Evolutionary conservation across 23 tunicate species (phyloP).

Genomic region (Styela clava): DNA sequence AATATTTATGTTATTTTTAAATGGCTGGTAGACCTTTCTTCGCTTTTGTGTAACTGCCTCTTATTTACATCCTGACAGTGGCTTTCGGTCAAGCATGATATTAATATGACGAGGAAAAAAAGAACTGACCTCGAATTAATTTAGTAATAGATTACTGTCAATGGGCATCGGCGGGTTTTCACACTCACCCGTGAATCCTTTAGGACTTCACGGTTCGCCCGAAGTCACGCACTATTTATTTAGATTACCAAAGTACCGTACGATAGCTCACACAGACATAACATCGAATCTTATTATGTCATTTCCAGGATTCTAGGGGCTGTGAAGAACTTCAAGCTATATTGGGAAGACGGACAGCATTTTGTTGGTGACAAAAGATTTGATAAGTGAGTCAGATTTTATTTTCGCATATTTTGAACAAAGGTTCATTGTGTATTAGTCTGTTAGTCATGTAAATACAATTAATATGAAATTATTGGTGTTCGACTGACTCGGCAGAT

Average conservation of each 20-base stretch:
- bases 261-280: not conserved
- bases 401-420: not conserved
- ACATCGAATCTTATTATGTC: not conserved
- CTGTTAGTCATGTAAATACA: no score
- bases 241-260: not conserved
- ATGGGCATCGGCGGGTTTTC: constrained; percentile 2
- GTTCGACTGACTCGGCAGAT: no score
- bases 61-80: no score
- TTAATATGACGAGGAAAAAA: no score
- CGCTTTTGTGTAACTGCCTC: no score
- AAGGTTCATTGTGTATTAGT: not conserved
- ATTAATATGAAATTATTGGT: no score
- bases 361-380: constrained; percentile 95
- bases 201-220: not conserved
- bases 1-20: no score
- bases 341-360: constrained; percentile 79
- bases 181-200: constrained; percentile 17
- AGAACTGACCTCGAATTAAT: not conserved
- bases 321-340: constrained; percentile 82
- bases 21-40: no score
- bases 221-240: not conserved
- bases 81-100: no score
- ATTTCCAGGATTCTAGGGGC: constrained; percentile 56
- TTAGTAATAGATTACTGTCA: not conserved
- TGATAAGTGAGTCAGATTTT: constrained; percentile 50